A percentile compares a stretch with the other conserved stretches of the same genome.
Evolutionary conservation across 2,113 vertebrate species (phyloP).

Genomic region (Spizaetus ornatus): DNA sequence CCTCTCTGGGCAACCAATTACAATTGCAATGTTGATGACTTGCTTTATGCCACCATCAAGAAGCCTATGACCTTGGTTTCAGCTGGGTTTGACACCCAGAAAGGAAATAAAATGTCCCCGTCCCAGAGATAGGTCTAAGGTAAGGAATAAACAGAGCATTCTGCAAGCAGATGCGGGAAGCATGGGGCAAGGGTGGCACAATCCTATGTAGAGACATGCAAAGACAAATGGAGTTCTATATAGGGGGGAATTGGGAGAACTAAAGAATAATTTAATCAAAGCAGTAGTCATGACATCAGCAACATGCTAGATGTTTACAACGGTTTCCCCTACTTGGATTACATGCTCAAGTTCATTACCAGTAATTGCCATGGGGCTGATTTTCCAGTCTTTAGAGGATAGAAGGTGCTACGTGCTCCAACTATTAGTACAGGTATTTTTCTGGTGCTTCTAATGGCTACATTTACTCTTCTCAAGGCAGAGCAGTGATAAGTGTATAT

Average conservation of each 20-base stretch:
- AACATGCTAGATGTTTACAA: background rate
- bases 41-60: background rate
- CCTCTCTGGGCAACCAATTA: background rate
- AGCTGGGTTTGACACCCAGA: background rate
- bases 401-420: background rate
- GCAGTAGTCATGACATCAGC: background rate
- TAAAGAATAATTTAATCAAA: background rate
- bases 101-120: background rate
- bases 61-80: background rate
- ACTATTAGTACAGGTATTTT: background rate
- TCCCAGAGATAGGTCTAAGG: background rate
- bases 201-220: background rate
- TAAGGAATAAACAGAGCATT: background rate
- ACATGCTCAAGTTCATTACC: background rate
- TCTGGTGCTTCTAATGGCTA: background rate
- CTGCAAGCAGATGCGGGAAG: background rate
- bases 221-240: background rate
- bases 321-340: background rate
- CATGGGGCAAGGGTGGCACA: background rate
- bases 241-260: background rate
- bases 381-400: background rate
- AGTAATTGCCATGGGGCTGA: background rate
- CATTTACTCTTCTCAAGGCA: background rate
- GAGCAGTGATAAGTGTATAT: accelerated
- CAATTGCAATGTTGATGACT: background rate